Base-by-base conservation (phyloP, 2,888 invertebrate species). In the Leptogaster cylindrica region DNA sequence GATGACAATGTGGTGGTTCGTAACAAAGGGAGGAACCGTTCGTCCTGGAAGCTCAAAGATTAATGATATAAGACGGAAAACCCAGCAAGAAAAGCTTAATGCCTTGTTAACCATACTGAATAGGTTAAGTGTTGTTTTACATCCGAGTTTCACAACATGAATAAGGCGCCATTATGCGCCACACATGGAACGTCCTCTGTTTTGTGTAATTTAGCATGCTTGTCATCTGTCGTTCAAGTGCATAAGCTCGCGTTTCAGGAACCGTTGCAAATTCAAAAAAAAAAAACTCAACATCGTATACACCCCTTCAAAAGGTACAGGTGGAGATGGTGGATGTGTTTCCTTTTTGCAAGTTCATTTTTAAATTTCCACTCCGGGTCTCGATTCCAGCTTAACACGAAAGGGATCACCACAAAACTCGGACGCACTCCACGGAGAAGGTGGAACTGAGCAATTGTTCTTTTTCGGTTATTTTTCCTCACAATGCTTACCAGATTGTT, bases 81-180 rank as follows among this genome's bases (percentile, higher is more conserved):
- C 44, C n/a, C 44, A 44, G 28, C 63, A 44, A 41, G 63, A 63
- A 63, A 41, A 27, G 31, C 28, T 63, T 46, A 44, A 63, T 63
- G 63, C 63, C 44, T 63, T 63, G 63, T 63, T 63, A 63, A 63
- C 63, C 63, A 63, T 20, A 46, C 63, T 63, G 63, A 63, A 63
- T 63, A 46, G 63, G 63, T 46, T 63, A 44, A 63, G 63, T 63
- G 63, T 44, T 44, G 63, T 25, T 63, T 63, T 63, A 63, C 46
- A 63, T 63, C 44, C 63, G 39, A 27, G 41, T 39, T 39, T 25
- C 58, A 25, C 58, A 23, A 41, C 58, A 20, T 58, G 58, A 58
- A 39, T 58, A 46, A 18, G 10, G 8, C 41, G 39, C 41, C 27
- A 58, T 36, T 58, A 58, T 58, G 25, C 7, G 14, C 12, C 18